phyloP scores from a whole-genome alignment of 2,113 vertebrate genomes.

The Gallinago jamesoni region DNA sequence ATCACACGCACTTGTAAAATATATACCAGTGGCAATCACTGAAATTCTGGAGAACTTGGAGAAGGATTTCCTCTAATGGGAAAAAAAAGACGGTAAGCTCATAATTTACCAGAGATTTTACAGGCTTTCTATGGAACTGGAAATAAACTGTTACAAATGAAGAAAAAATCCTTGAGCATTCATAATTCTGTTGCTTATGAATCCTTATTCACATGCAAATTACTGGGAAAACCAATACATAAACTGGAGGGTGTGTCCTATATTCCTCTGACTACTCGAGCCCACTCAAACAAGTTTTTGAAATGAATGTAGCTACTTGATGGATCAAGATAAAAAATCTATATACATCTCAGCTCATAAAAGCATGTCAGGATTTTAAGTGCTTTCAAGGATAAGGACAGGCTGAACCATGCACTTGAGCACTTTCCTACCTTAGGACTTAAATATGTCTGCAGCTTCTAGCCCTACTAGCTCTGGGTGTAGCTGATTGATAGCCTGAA shows the following conservation, averaged over 20 bases:
- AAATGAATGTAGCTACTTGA: neutral
- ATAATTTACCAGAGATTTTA: neutral
- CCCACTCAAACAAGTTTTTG: neutral
- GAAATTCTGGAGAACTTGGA: neutral
- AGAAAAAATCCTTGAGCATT: neutral
- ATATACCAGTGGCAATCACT: neutral
- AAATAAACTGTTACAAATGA: neutral
- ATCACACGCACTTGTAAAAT: neutral
- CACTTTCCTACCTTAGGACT: neutral
- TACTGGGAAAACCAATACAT: neutral
- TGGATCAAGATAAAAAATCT: neutral
- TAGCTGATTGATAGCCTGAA: neutral
- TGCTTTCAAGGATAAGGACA: neutral
- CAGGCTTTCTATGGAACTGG: neutral
- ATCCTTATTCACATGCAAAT: neutral
- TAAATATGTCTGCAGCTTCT: neutral
- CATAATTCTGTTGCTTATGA: neutral
- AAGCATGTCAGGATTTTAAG: neutral
- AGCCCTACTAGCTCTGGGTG: neutral
- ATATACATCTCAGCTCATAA: neutral
- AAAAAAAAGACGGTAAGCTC: neutral
- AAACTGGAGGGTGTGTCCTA: neutral
- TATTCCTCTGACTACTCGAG: neutral
- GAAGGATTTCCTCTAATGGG: neutral
- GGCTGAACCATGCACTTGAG: neutral